Evolutionary conservation across 1,140 invertebrate species (phyloP), one percentile per base, ranked within the genome.

Genomic region (Helicoverpa zea): DNA sequence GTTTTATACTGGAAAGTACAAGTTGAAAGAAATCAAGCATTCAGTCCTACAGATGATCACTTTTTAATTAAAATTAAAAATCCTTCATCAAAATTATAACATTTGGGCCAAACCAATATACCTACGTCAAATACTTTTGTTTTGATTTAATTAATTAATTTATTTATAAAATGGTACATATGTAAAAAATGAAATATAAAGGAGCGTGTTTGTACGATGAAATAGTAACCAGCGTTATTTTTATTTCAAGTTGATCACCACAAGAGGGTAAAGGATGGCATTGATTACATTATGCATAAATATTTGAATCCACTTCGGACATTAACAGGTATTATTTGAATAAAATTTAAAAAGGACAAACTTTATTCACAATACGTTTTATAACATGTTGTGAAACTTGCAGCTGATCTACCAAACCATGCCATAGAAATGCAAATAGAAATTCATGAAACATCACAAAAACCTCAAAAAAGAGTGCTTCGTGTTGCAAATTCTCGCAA

Each of bases 371-470:
- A 29, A 14, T 16, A 70, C 23, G 49, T 14, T 3, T 47, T 10
- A 51, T 61, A 84, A 59, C 13, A 54, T 23, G 5, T 78, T 61
- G 2, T 29, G n/a, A 49, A 2, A 43, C 35, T 73, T 81, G 3
- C 43, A 86, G 84, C 63, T 29, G 72, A 81, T 12, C 81, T 84
- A 18, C 84, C 84, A 13, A 82, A 87, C 64, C 84, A 85, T 56
- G 68, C 75, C 30, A 76, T 87, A 54, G 86, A 87, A 56, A 54
- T 87, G 51, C 81, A 85, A 59, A 52, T 84, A 14, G 84, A 87
- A 61, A 12, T 83, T 10, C 52, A 81, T 14, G 29, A 29, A 58
- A 35, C 51, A 54, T 29, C 23, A 9, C 11, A 13, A 52, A 35
- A 30, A 12, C 66, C 82, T 16, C 52, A 14, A 10, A 78, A 58